phyloP scores from a whole-genome alignment of 2,113 vertebrate genomes.

The Platysteira castanea region DNA sequence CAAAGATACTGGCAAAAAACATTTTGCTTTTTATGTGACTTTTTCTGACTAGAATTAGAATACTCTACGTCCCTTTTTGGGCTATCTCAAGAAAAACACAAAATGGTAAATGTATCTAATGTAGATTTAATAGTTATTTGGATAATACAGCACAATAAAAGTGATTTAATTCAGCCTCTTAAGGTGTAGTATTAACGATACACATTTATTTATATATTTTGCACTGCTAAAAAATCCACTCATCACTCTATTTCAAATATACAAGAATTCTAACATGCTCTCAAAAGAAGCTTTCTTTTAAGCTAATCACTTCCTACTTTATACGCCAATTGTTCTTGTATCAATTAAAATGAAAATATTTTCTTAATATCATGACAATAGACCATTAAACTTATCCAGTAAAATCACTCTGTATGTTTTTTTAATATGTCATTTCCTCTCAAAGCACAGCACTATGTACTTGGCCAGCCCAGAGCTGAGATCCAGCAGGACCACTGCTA shows the following conservation, averaged over 20 bases:
- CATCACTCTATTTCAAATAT: background rate
- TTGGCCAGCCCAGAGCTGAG: background rate
- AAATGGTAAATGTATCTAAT: background rate
- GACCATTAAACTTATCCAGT: background rate
- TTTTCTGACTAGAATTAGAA: background rate
- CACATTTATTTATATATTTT: background rate
- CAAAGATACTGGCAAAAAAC: background rate
- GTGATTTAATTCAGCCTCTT: slow-evolving; percentile 14
- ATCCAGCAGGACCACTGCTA: background rate
- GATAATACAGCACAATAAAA: slow-evolving; percentile 24
- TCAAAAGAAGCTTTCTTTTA: background rate
- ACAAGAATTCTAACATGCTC: background rate
- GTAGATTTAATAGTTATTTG: background rate
- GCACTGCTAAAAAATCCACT: background rate
- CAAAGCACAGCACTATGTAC: background rate
- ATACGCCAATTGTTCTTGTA: background rate
- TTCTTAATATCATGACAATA: background rate
- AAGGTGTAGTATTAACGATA: background rate
- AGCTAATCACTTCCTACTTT: background rate
- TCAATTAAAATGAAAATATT: background rate
- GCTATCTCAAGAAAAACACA: background rate
- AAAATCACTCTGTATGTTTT: background rate
- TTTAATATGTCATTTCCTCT: background rate
- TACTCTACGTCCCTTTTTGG: background rate
- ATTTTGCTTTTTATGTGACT: background rate